These are phyloP conservation scores for Gephyroberyx darwinii DNA, from an alignment of 2,797 vertebrate genomes.

Conservation along the genomic window DNA sequence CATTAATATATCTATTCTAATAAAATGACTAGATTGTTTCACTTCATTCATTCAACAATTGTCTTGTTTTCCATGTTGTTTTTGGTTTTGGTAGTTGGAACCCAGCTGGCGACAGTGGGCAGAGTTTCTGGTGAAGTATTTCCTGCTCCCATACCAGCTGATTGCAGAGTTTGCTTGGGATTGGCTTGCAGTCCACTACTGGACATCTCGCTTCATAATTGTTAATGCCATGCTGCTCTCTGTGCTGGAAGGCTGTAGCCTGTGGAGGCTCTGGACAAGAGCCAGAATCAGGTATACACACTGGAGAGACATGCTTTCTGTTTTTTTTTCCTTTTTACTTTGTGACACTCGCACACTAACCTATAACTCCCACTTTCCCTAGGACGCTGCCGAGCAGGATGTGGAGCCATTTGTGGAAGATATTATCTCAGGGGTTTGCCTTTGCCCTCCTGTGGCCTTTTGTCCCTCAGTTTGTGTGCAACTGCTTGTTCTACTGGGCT, in stretches of 20 bases:
- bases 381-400: slow-evolving; percentile 88
- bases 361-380: slow-evolving; percentile 7
- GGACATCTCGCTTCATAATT: slow-evolving; percentile 93
- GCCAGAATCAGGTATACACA: slow-evolving; percentile 83
- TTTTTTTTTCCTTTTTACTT: background rate
- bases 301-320: background rate
- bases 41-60: background rate
- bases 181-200: slow-evolving; percentile 93
- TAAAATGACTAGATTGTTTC: background rate
- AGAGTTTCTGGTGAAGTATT: slow-evolving; percentile 90
- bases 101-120: slow-evolving; percentile 91
- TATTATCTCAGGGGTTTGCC: slow-evolving; percentile 88
- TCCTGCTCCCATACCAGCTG: slow-evolving; percentile 92
- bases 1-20: background rate
- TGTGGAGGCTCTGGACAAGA: slow-evolving; percentile 89
- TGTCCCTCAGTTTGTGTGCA: slow-evolving; percentile 93
- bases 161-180: slow-evolving; percentile 96
- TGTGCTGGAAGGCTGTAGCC: slow-evolving; percentile 86
- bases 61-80: background rate
- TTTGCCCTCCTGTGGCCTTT: slow-evolving; percentile 93
- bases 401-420: slow-evolving; percentile 91
- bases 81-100: slow-evolving; percentile 71
- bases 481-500: slow-evolving; percentile 95
- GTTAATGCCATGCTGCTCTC: slow-evolving; percentile 91
- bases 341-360: slow-evolving; percentile 19